Conservation (phyloP, 1,140 invertebrate genomes). For the Aphis craccivora region DNA sequence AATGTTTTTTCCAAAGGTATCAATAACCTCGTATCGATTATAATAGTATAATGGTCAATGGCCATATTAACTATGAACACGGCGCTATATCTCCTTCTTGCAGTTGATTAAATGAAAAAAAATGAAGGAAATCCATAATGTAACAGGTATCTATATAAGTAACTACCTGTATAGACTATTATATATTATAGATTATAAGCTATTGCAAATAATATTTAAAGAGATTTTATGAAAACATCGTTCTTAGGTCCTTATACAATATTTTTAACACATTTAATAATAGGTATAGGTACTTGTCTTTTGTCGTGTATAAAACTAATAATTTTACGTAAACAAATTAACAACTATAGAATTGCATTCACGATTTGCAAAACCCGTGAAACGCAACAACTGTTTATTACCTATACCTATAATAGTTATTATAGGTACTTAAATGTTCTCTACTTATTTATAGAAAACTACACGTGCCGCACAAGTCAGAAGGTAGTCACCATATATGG, state of each 20-base stretch:
- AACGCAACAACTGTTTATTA: neutral
- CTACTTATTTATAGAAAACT: slow-evolving; percentile 3
- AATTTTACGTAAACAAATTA: neutral
- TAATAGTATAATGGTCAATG: too few species aligned
- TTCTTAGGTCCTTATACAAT: neutral
- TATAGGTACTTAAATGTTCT: slow-evolving; percentile 3
- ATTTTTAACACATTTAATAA: neutral
- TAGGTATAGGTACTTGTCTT: neutral
- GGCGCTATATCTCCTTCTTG: too few species aligned
- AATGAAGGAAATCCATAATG: too few species aligned
- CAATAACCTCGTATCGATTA: too few species aligned
- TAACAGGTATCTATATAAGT: too few species aligned
- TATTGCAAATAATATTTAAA: neutral
- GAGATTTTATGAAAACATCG: neutral
- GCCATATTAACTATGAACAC: too few species aligned
- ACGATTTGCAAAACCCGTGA: neutral
- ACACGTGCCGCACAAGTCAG: slow-evolving; percentile 3
- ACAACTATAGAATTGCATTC: neutral
- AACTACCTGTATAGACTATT: too few species aligned
- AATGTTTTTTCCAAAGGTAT: neutral
- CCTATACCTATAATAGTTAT: neutral
- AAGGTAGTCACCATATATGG: neutral
- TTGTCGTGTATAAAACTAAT: neutral
- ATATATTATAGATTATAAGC: too few species aligned
- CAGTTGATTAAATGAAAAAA: too few species aligned